Evolutionary conservation across 2,113 vertebrate genomes (phyloP), one percentile per base, ranked within the genome.

Genomic region (Prochilodus magdalenae): DNA sequence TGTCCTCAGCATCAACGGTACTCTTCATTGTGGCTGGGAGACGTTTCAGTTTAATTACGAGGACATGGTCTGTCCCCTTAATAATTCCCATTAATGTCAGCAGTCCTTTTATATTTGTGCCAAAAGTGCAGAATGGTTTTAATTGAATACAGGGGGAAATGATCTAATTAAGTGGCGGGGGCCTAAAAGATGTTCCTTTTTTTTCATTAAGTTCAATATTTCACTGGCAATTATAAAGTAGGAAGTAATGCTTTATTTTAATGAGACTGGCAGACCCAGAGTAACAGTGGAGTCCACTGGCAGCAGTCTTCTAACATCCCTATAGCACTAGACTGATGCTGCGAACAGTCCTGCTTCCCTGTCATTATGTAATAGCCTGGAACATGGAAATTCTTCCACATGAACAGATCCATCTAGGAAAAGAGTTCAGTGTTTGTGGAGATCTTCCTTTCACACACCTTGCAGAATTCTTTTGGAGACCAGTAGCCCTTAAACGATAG

Each of bases 151-250:
- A 59, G 33, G 27, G 30, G 69, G 78, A 89, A 88, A 85, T 57
- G 4, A 59, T 86, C 65, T 83, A 86, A 90, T 89, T 84, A 85
- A 81, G 29, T 73, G 60, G 27, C 75, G 84, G 36, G 65, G 63
- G 74, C 60, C 40, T 75, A 27, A 80, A 82, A 84, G 30, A 27
- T 16, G 53, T 78, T 80, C 49, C 13, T 82, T 1, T 53, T 76
- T 55, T 71, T 82, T 75, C 47, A 70, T 81, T 87, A 79, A 85
- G 78, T 71, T 69, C 53, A 72, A 20, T 66, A 36, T 84, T 89
- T 63, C 57, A 33, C 69, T 86, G 71, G 65, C 70, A 83, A 79
- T 89, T 79, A 76, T 26, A 62, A 22, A 60, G 65, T 20, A 79
- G 47, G 16, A 77, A 51, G 18, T 44, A 70, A 40, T 33, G 16